A percentile compares a stretch with the other conserved stretches of the same genome.
phyloP scores from a whole-genome alignment of 2,888 invertebrate genomes.

The Colletes collaris region DNA sequence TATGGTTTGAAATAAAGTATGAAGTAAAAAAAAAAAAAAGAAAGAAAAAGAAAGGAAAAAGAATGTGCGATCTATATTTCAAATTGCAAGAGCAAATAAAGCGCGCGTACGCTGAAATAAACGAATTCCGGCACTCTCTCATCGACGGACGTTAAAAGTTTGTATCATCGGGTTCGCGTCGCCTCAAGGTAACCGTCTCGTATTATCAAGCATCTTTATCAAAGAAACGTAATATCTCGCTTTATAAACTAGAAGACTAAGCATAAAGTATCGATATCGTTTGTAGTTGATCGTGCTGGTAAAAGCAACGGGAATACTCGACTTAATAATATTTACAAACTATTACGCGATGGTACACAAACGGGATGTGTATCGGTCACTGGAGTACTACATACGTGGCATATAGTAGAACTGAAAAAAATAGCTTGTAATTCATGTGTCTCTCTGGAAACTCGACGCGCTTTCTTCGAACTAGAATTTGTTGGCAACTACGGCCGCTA shows the following conservation, averaged over 20 bases:
- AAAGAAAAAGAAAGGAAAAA: slow-evolving; percentile 31
- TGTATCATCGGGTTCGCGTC: slow-evolving; percentile 3
- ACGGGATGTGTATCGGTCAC: slow-evolving; percentile 14
- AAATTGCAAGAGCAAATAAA: neutral
- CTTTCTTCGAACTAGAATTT: slow-evolving; percentile 43
- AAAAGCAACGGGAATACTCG: slow-evolving; percentile 10
- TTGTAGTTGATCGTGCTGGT: neutral
- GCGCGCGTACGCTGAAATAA: neutral
- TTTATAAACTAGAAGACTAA: slow-evolving; percentile 29
- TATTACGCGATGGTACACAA: slow-evolving; percentile 36
- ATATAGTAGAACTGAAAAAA: neutral
- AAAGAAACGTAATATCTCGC: slow-evolving; percentile 43
- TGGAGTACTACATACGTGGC: neutral
- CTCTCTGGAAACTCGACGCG: slow-evolving; percentile 30
- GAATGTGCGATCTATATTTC: neutral
- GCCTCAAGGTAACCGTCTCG: slow-evolving; percentile 43
- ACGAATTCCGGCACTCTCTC: neutral
- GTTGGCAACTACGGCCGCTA: slow-evolving; percentile 28
- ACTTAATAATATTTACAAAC: slow-evolving; percentile 11
- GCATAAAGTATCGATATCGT: slow-evolving; percentile 27
- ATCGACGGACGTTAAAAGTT: slow-evolving; percentile 1
- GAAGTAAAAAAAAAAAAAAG: neutral
- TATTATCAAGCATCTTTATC: slow-evolving; percentile 49
- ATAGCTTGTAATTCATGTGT: slow-evolving; percentile 3
- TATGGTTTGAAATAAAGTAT: no score